phyloP scores from a whole-genome alignment of 2,888 invertebrate species.

The Euzetes globulus region DNA sequence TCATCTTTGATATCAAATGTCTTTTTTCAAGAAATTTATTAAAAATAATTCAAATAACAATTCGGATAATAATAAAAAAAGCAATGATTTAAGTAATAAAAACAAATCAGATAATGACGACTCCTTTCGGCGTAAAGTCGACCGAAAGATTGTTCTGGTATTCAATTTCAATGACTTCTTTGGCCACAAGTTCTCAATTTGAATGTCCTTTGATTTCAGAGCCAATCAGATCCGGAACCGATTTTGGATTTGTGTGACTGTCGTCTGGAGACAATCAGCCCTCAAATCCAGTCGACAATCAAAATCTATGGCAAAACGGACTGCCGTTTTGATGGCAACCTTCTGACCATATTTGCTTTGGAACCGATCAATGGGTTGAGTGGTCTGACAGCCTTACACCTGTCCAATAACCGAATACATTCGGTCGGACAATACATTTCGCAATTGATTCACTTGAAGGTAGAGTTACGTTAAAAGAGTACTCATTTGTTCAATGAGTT shows the following conservation, averaged over 20 bases:
- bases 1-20: not conserved
- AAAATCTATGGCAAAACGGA: conserved; percentile 19
- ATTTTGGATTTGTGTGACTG: not conserved
- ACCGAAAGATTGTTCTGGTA: not conserved
- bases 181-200: not conserved
- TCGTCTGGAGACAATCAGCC: not conserved
- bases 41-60: not conserved
- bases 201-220: not conserved
- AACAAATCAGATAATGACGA: not conserved
- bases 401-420: not conserved
- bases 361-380: not conserved
- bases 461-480: no score
- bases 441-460: not conserved
- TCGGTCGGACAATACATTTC: not conserved
- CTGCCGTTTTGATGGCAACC: conserved; percentile 1
- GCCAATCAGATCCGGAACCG: conserved; percentile 22
- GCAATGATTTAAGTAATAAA: not conserved
- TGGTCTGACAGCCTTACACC: not conserved
- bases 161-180: not conserved
- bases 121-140: not conserved
- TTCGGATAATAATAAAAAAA: not conserved
- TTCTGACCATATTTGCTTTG: not conserved
- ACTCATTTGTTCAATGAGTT: no score
- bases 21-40: not conserved
- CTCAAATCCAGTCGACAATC: not conserved